Evolutionary conservation across 2,797 vertebrate species (phyloP).

Genomic region (Chrysocyon brachyurus): DNA sequence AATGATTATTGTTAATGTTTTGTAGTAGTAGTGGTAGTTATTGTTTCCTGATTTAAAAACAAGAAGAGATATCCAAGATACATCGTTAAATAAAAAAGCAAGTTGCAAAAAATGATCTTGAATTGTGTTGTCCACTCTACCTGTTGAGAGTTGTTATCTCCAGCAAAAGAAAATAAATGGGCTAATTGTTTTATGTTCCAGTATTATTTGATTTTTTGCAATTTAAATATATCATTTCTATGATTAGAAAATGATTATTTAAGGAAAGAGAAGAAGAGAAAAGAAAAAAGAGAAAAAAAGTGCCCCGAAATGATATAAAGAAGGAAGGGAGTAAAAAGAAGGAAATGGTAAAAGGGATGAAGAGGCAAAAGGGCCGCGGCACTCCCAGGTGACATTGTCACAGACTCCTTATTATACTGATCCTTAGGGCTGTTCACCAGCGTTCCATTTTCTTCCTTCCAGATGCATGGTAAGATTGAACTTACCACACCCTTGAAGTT

Average conservation of each 20-base stretch:
- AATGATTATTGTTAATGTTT: not conserved
- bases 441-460: not conserved
- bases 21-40: not conserved
- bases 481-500: not conserved
- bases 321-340: not conserved
- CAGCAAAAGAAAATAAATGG: not conserved
- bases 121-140: not conserved
- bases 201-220: not conserved
- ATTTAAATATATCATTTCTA: not conserved
- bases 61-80: not conserved
- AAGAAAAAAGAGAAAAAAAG: not conserved
- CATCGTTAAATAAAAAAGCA: not conserved
- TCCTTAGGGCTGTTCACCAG: not conserved
- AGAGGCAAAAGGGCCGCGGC: not conserved
- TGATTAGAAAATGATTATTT: slow-evolving; percentile 13
- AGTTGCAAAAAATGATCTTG: not conserved
- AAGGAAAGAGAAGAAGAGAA: not conserved
- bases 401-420: not conserved
- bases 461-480: not conserved
- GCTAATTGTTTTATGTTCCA: not conserved
- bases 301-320: not conserved
- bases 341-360: not conserved
- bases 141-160: not conserved
- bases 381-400: too few species aligned
- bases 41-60: slow-evolving; percentile 27